Conservation (phyloP, 2,113 vertebrate genomes). For the Rhynchomys soricoides region DNA sequence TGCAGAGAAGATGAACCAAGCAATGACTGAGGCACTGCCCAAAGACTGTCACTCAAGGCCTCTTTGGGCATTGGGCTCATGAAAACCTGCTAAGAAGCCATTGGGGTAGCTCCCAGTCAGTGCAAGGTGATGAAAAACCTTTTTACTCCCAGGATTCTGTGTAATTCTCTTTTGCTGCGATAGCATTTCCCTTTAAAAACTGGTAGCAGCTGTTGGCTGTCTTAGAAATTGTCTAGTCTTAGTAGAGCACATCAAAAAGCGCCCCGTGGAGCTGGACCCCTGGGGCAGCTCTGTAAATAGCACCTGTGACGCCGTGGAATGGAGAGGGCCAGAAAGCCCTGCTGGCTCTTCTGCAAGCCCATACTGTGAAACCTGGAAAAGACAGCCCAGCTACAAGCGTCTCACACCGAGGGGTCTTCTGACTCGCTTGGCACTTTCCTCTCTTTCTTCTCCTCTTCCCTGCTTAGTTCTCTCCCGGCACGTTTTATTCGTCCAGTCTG, state of each 20-base stretch:
- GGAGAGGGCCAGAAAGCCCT: neutral
- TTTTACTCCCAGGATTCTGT: neutral
- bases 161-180: neutral
- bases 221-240: constrained; percentile 7
- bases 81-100: neutral
- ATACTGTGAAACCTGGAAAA: neutral
- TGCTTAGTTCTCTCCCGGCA: neutral
- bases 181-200: constrained; percentile 35
- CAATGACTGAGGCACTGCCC: neutral
- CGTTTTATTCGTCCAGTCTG: neutral
- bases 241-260: neutral
- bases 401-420: neutral
- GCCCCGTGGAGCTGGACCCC: constrained; percentile 17
- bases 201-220: constrained; percentile 26
- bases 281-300: constrained; percentile 69
- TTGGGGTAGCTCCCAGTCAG: neutral
- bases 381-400: neutral
- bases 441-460: neutral
- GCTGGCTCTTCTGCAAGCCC: neutral
- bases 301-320: neutral
- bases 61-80: neutral
- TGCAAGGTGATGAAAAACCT: neutral
- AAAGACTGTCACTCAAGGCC: neutral
- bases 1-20: constrained; percentile 9
- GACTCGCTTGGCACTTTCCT: neutral